Percentiles rank a stretch among this genome's conserved stretches.
Evolutionary conservation across 2,888 invertebrate species (phyloP).

Genomic region (Clunio marinus): DNA sequence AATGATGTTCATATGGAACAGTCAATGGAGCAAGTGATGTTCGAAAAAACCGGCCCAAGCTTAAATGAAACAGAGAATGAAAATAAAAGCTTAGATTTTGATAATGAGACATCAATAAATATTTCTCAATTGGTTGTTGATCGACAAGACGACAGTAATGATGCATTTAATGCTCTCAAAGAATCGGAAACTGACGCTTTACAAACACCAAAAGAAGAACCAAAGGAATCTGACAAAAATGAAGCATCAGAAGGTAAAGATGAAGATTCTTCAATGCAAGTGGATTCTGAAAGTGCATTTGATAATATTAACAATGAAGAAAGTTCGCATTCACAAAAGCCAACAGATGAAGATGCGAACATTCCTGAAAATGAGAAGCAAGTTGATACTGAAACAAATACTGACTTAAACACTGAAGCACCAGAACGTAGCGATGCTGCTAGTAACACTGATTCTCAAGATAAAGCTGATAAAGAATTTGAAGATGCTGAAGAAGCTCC

Average conservation of each 20-base stretch:
- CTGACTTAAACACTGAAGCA: too few species aligned
- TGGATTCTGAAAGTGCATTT: neutral
- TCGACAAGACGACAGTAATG: constrained; percentile 22
- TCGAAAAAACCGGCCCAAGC: neutral
- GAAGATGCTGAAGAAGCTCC: neutral
- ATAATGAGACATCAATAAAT: constrained; percentile 31
- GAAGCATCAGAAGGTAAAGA: constrained; percentile 40
- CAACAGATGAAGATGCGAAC: constrained; percentile 26
- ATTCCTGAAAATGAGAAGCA: constrained; percentile 25
- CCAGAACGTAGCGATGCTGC: neutral
- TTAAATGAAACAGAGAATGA: neutral
- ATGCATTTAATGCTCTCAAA: constrained; percentile 34
- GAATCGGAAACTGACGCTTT: constrained; percentile 11
- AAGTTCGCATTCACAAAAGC: constrained; percentile 19
- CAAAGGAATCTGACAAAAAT: constrained; percentile 41
- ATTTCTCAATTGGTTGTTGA: constrained; percentile 27
- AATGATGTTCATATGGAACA: neutral
- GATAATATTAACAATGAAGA: neutral
- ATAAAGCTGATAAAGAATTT: neutral
- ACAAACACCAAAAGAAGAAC: constrained; percentile 27
- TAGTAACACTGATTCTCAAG: neutral
- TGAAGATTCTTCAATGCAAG: too few species aligned
- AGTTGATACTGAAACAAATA: neutral
- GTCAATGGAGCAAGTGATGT: neutral
- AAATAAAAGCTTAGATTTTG: constrained; percentile 1